A percentile compares a stretch with the other conserved stretches of the same genome.
phyloP scores from a whole-genome alignment of 1,140 invertebrate genomes.

The Arion vulgaris region DNA sequence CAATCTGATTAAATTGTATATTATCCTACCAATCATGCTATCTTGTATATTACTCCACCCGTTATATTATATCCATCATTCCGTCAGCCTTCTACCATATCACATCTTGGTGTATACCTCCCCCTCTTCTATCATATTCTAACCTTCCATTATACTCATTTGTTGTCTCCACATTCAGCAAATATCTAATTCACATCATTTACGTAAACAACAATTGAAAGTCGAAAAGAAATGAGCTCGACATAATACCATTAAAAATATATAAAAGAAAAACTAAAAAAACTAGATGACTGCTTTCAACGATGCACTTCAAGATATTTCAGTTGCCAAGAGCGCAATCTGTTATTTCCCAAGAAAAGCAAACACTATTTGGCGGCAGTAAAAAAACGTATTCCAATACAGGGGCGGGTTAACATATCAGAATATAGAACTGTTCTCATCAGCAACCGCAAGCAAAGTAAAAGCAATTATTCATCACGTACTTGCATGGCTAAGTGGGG shows the following conservation, averaged over 20 bases:
- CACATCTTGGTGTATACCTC: no score
- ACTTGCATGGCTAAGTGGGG: not conserved
- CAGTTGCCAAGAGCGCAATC: slow-evolving; percentile 13
- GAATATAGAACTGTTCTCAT: not conserved
- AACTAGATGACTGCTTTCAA: not conserved
- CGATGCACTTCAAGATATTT: not conserved
- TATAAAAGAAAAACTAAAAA: no score
- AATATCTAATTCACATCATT: not conserved
- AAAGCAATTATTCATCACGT: not conserved
- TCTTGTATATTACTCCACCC: no score
- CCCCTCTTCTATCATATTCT: no score
- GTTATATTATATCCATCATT: no score
- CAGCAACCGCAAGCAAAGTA: not conserved
- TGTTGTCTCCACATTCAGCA: not conserved
- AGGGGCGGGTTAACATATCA: not conserved
- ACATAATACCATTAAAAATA: not conserved
- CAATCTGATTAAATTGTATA: no score
- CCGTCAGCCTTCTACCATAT: no score
- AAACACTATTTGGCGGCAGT: slow-evolving; percentile 3
- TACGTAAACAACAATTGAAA: not conserved
- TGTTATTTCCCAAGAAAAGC: slow-evolving; percentile 9
- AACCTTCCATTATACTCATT: no score
- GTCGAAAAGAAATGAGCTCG: not conserved
- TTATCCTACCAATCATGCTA: no score
- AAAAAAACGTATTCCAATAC: not conserved